phyloP scores from a whole-genome alignment of 2,888 invertebrate species.

The Nephrocerus scutellatus region DNA sequence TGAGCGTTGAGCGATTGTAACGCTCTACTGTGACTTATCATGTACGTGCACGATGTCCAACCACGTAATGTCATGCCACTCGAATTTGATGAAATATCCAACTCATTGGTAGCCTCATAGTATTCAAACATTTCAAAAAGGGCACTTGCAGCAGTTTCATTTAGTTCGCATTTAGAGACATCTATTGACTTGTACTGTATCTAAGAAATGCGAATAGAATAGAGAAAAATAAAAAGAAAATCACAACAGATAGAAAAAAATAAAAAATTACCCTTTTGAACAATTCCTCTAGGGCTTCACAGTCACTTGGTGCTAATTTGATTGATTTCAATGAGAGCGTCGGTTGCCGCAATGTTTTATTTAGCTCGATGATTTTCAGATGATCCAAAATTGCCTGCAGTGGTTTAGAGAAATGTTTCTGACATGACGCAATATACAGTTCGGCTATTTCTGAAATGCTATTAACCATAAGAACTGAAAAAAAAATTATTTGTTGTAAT shows the following conservation, averaged over 20 bases:
- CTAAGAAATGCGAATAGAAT: slow-evolving; percentile 53
- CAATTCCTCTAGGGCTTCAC: slow-evolving; percentile 79
- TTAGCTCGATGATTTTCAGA: slow-evolving; percentile 53
- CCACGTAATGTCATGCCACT: slow-evolving; percentile 65
- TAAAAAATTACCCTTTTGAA: slow-evolving; percentile 55
- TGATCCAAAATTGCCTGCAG: slow-evolving; percentile 64
- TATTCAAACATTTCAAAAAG: slow-evolving; percentile 89
- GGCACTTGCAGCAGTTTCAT: slow-evolving; percentile 58
- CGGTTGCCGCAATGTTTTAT: slow-evolving; percentile 50
- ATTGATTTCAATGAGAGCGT: slow-evolving; percentile 56
- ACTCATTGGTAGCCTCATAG: slow-evolving; percentile 72
- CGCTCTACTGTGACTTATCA: slow-evolving; percentile 44
- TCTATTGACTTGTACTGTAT: slow-evolving; percentile 47
- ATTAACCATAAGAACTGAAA: slow-evolving; percentile 35
- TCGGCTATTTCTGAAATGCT: slow-evolving; percentile 62
- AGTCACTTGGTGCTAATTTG: slow-evolving; percentile 58
- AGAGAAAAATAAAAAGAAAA: not conserved
- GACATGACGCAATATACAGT: slow-evolving; percentile 67
- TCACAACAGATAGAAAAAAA: not conserved
- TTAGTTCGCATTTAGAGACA: slow-evolving; percentile 42
- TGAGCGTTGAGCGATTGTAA: slow-evolving; percentile 42
- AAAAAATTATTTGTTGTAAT: not conserved
- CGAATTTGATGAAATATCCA: slow-evolving; percentile 71
- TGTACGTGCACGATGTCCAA: slow-evolving; percentile 67
- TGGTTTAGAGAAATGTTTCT: slow-evolving; percentile 63